Percentiles rank a stretch among this genome's conserved stretches.
phyloP scores from a whole-genome alignment of 2,113 vertebrate genomes.

The Dissostichus mawsoni region DNA sequence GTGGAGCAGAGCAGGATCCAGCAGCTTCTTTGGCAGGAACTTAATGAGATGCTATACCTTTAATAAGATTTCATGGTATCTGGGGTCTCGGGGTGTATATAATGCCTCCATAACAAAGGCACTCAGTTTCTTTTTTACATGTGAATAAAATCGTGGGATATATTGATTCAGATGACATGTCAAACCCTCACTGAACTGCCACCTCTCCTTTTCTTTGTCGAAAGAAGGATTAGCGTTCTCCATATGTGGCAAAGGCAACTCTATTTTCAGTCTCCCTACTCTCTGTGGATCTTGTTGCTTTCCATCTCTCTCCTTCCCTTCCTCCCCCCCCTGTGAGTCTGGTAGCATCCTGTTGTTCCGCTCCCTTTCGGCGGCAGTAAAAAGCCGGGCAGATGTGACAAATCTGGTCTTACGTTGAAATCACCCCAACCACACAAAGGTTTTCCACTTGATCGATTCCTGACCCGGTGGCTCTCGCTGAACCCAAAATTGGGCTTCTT shows the following conservation, averaged over 20 bases:
- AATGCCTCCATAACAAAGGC: conserved; percentile 64
- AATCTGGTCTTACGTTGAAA: conserved; percentile 80
- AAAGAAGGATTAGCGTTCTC: conserved; percentile 46
- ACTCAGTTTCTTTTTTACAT: conserved; percentile 3
- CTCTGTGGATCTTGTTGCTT: conserved; percentile 17
- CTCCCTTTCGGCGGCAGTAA: conserved; percentile 62
- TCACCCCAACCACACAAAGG: conserved; percentile 78
- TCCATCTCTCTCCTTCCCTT: conserved; percentile 19
- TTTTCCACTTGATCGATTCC: conserved; percentile 83
- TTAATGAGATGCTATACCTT: conserved; percentile 78
- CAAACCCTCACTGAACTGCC: conserved; percentile 42
- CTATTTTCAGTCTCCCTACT: conserved; percentile 41
- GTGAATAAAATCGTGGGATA: conserved; percentile 42
- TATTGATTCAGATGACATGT: conserved; percentile 58
- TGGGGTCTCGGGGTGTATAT: conserved; percentile 59
- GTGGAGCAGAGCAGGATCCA: conserved; percentile 46
- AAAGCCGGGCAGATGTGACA: conserved; percentile 82
- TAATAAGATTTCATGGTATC: conserved; percentile 77
- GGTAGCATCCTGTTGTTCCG: conserved; percentile 81
- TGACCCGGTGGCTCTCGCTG: conserved; percentile 73
- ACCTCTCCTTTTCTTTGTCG: conserved; percentile 23
- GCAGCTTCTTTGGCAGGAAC: conserved; percentile 70
- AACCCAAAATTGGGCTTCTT: conserved; percentile 75
- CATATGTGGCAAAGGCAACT: conserved; percentile 56
- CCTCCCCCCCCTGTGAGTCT: conserved; percentile 41